Percentiles rank a stretch among this genome's conserved stretches.
phyloP scores from a whole-genome alignment of 2,113 vertebrate genomes.

The Seriola dumerili region DNA sequence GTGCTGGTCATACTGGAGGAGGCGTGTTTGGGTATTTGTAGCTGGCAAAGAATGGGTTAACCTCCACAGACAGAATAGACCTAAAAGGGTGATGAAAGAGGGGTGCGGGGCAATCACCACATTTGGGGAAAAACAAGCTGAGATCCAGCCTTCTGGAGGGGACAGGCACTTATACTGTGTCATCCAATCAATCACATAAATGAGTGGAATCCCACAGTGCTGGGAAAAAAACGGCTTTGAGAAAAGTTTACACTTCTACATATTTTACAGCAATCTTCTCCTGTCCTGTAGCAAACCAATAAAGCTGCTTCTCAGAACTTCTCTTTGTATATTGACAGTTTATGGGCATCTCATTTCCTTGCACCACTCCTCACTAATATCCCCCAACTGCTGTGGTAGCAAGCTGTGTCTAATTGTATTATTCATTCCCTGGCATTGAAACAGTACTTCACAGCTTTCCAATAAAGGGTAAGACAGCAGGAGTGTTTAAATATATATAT shows the following conservation, averaged over 20 bases:
- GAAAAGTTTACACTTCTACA: constrained; percentile 26
- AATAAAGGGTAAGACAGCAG: constrained; percentile 25
- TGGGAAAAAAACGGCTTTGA: constrained; percentile 10
- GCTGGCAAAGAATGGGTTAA: constrained; percentile 65
- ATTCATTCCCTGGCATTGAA: constrained; percentile 42
- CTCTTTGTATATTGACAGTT: constrained; percentile 58
- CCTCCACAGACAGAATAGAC: constrained; percentile 14
- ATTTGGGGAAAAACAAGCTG: constrained; percentile 54
- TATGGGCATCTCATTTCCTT: constrained; percentile 62
- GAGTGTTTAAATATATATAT: neutral
- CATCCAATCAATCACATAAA: constrained; percentile 66
- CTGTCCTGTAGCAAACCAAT: constrained; percentile 1
- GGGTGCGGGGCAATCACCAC: constrained; percentile 38
- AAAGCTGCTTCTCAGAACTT: constrained; percentile 32
- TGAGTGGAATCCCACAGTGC: constrained; percentile 39
- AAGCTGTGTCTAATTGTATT: constrained; percentile 49
- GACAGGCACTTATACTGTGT: constrained; percentile 48
- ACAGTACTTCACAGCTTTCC: constrained; percentile 36
- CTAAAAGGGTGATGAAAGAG: constrained; percentile 39
- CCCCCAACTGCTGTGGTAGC: constrained; percentile 40
- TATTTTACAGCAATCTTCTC: constrained; percentile 37
- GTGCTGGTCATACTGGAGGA: constrained; percentile 12
- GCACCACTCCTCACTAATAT: constrained; percentile 27
- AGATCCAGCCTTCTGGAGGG: constrained; percentile 33
- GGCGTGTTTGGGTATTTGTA: neutral